Conservation (phyloP, 2,888 invertebrate genomes). For the Celastrina argiolus region DNA sequence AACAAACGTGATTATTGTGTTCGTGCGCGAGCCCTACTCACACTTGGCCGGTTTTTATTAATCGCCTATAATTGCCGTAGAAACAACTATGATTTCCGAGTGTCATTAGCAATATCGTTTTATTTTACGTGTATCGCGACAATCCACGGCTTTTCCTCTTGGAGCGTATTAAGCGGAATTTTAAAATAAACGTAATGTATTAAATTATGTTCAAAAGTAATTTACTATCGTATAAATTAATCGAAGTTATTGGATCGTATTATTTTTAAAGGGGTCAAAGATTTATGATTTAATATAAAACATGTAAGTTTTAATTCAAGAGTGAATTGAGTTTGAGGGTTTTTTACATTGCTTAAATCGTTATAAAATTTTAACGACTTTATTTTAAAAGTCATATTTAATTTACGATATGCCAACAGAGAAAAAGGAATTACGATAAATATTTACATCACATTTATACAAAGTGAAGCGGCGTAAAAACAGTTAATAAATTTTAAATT, state of each 20-base stretch:
- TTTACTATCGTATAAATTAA: not conserved
- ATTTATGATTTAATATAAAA: constrained; percentile 4
- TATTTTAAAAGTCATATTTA: constrained; percentile 12
- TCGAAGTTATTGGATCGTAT: not conserved
- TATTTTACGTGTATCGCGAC: too few species aligned
- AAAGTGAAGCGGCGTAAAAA: constrained; percentile 26
- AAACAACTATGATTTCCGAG: too few species aligned
- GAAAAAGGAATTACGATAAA: constrained; percentile 12
- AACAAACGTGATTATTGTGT: too few species aligned
- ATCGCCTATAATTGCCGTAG: too few species aligned
- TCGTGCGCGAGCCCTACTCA: too few species aligned
- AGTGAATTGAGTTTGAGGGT: not conserved
- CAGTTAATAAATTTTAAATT: constrained; percentile 35
- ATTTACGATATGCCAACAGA: constrained; percentile 10
- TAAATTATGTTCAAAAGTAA: not conserved
- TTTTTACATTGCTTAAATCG: constrained; percentile 12
- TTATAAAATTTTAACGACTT: constrained; percentile 12
- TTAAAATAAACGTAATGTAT: not conserved
- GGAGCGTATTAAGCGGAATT: not conserved
- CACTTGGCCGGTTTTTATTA: too few species aligned
- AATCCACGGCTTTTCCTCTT: not conserved
- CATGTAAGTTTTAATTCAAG: not conserved
- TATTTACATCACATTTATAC: constrained; percentile 24
- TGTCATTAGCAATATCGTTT: too few species aligned
- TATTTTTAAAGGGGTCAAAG: not conserved